Base-by-base conservation (phyloP, 2,888 invertebrate genomes). In the Dioctria rufipes region DNA sequence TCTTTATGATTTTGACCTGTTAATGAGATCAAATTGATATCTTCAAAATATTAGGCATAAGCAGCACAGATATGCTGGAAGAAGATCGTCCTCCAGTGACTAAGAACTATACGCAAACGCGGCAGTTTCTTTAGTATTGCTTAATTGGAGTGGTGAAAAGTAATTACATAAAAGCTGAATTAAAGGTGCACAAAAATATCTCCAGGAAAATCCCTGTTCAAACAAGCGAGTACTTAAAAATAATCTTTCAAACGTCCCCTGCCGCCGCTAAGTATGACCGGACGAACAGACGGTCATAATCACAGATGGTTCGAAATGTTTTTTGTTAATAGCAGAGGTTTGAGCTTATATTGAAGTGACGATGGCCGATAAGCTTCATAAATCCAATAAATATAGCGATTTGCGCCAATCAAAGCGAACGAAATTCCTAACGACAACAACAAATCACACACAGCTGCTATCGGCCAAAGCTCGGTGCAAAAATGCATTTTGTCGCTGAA, bases 281-380 rank as follows among this genome's bases (percentile, higher is more conserved):
- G 49, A 69, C 25, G 40, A 51, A 49, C 25, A 25, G 25, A 25
- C 49, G 49, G 51, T 69, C 69, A 69, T 69, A 69, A 69, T 51
- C 69, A 25, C 69, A 69, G 69, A 54, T 43, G 51, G 69, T 69
- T 69, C 51, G 49, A 69, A 69, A 39, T 39, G 39, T 69, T 69
- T 25, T 25, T 25, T 69, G 39, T 51, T 51, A 51, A 51, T 39
- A 51, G 51, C 49, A 69, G 69, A 51, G 69, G 37, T 69, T 69
- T 69, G 4, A 69, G 49, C 67, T 67, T 46, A 25, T 25, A 67
- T 13, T 46, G 66, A 67, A n/a, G 40, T 51, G 69, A 37, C 69
- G 69, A 69, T 69, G 69, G 51, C 69, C 69, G 69, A 69, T 69
- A 69, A 69, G 69, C 49, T 8, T 37, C 9, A 51, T 37, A 69